Evolutionary conservation across 53 echinoderm and acorn worm species (phyloP), one percentile per base, ranked within the genome.

Genomic region (Pentamera pediparva): DNA sequence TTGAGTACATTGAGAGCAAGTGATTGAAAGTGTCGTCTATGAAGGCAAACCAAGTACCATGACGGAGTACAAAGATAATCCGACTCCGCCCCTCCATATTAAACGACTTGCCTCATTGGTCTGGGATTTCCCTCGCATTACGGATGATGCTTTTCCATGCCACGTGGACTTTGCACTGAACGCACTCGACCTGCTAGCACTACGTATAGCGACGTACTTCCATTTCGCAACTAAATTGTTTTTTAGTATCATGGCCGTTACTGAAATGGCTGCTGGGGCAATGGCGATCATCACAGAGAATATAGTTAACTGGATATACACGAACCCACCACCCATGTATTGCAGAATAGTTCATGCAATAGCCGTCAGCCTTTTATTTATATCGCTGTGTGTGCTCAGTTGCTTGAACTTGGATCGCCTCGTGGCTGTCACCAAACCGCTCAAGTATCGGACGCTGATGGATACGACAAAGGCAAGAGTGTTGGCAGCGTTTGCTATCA

Each of bases 361-460:
- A 10, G 10, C 65, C 0, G 19, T 39, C 27, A 39, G 17, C 13
- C 25, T 65, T 20, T 20, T 40, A 9, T 21, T 65, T 37, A 26
- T 40, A 21, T 65, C 65, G 13, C 20, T 65, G 37, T 65, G 37
- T 38, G 19, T 65, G 36, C 27, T 65, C 13, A 65, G 65, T 8
- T 65, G 65, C 15, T 20, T 65, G 37, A 65, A 40, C 37, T 6
- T 65, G 13, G 65, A 65, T 20, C 65, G 65, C 21, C 19, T 65
- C 19, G 7, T 65, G 4, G 65, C 65, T 11, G 19, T 65, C 13
- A 37, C 65, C 1, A 65, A 38, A 22, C 65, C 65, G 20, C 65
- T 65, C 39, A 20, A 40, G 27, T 65, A 65, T 38, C 37, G 26
- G 5, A 37, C 37, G 22, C 37, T 38, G 8, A 65, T 65, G 65